These are phyloP conservation scores for Xestia sexstrigata DNA, from an alignment of 2,888 invertebrate species.

Conservation along the genomic window DNA sequence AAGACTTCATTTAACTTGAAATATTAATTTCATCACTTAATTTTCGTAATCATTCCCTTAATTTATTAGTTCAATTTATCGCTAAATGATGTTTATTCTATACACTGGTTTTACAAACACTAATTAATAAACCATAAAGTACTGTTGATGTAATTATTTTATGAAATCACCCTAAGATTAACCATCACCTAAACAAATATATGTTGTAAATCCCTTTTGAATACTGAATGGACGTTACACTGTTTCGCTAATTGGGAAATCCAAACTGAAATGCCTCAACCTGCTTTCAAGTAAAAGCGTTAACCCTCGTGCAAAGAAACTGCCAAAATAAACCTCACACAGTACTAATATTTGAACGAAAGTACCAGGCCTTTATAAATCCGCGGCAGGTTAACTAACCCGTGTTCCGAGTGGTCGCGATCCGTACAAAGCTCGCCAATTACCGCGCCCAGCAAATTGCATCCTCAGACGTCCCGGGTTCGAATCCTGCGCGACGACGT, in stretches of 20 bases:
- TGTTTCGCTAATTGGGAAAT: conserved; percentile 14
- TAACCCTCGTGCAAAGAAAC: not conserved
- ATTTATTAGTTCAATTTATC: not conserved
- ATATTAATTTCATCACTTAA: not conserved
- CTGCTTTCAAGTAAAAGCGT: conserved; percentile 1
- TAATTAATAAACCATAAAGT: not conserved
- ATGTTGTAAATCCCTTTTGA: not conserved
- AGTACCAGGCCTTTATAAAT: conserved; percentile 54
- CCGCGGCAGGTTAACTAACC: conserved; percentile 53
- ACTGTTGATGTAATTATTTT: not conserved
- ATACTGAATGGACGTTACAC: not conserved
- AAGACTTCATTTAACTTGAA: not conserved
- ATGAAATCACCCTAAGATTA: not conserved
- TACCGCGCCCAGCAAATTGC: conserved; percentile 63
- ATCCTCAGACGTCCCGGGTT: conserved; percentile 65
- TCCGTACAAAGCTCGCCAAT: conserved; percentile 65
- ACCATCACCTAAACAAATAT: not conserved
- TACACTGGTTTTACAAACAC: not conserved
- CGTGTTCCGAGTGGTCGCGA: conserved; percentile 41
- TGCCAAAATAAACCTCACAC: conserved; percentile 17
- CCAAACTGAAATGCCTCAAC: conserved; percentile 2
- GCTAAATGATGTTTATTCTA: not conserved
- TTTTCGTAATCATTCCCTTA: not conserved
- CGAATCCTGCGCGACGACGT: conserved; percentile 66
- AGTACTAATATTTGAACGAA: conserved; percentile 32